Base-by-base conservation (phyloP, 2,113 vertebrate species). In the Empidonax alnorum region DNA sequence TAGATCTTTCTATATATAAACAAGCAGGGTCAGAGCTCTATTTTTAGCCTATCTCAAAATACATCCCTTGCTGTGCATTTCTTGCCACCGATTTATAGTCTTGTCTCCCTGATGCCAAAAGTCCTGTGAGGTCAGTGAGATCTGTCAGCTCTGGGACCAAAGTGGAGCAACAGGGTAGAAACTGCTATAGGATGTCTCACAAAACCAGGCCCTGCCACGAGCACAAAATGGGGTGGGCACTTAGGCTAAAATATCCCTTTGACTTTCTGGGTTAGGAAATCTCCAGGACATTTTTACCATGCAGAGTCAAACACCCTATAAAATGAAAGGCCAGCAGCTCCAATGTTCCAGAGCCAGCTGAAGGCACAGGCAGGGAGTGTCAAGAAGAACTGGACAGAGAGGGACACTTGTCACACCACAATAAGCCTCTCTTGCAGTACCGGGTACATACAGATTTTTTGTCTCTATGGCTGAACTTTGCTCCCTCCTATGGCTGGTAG, bases 1-100 rank as follows among this genome's bases (percentile, higher is more conserved):
- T 90, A 91, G 91, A 84, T 78, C 71, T 76, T 5, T 33, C 87
- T 94, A 78, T 95, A 92, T 94, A 89, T 95, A 93, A 87, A 72
- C 0, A 9, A 89, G 77, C 66, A 73, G 87, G 87, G 74, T 82
- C 91, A 96, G 84, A 72, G 33, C 20, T 87, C 74, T 97, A 89
- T 91, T 97, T 94, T 94, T 94, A 97, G 49, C 71, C 53, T 49
- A 5, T 56, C 90, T 91, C 71, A 75, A 82, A 92, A 83, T 76
- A 87, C 76, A 94, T 78, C 46, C 77, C 77, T 95, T 66, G 77
- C 66, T 87, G 46, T 62, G 77, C 66, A 35, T 87, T 94, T 96
- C 80, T 92, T 33, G 41, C 37, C 37, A 47, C 87, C 0, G 3
- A 18, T 81, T 84, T 72, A 65, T 55, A 67, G 44, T 31, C 41